These are phyloP conservation scores for Ostrea denselamellosa DNA, from an alignment of 1,140 invertebrate species.

Conservation along the genomic window DNA sequence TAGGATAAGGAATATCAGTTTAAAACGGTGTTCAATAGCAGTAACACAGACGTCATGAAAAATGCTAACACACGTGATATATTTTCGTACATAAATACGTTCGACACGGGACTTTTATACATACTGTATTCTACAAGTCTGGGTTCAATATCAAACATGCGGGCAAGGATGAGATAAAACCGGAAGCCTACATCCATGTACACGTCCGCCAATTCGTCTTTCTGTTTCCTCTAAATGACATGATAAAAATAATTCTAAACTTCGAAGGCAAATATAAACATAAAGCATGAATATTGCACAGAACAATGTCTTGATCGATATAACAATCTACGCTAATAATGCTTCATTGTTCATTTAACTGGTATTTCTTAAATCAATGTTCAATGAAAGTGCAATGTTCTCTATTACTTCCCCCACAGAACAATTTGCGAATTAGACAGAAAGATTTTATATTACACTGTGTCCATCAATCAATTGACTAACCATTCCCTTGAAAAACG, in stretches of 20 bases:
- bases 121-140: conserved; percentile 68
- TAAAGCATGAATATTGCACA: too few relatives aligned
- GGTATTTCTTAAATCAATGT: too few relatives aligned
- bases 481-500: conserved; percentile 67
- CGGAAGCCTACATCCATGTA: conserved; percentile 78
- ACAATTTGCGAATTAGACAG: background rate
- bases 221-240: conserved; percentile 66
- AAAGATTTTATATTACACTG: too few relatives aligned
- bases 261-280: too few relatives aligned
- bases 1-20: too few relatives aligned
- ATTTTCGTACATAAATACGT: too few relatives aligned
- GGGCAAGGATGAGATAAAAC: conserved; percentile 75
- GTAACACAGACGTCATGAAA: too few relatives aligned
- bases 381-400: background rate
- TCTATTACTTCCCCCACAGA: background rate
- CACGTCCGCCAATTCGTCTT: conserved; percentile 74
- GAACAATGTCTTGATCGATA: too few relatives aligned
- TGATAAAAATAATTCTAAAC: background rate
- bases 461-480: background rate
- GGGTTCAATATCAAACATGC: conserved; percentile 76
- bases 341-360: too few relatives aligned
- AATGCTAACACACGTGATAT: too few relatives aligned
- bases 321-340: too few relatives aligned
- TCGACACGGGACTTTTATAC: background rate
- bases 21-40: too few relatives aligned